Evolutionary conservation across 2,113 vertebrate species (phyloP).

Genomic region (Mormyrus iriodes): DNA sequence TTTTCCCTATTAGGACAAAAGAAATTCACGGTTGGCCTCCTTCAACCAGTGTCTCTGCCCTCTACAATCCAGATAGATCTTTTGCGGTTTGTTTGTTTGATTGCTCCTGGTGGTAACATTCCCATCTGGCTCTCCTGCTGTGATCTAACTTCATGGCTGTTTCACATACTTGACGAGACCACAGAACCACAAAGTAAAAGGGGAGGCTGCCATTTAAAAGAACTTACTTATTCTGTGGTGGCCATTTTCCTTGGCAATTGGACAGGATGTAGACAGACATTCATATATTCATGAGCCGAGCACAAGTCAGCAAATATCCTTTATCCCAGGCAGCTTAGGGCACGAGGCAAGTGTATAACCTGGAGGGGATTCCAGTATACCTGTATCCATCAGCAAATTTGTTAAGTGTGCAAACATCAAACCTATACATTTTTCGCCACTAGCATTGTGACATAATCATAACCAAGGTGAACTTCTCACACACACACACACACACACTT

Average conservation of each 20-base stretch:
- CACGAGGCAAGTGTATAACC: not conserved
- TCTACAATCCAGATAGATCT: not conserved
- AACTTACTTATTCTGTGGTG: not conserved
- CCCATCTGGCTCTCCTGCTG: constrained; percentile 4
- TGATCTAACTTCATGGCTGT: not conserved
- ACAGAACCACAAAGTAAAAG: not conserved
- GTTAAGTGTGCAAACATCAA: not conserved
- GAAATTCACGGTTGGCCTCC: not conserved
- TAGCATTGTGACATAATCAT: not conserved
- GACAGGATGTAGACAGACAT: not conserved
- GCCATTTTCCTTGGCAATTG: not conserved
- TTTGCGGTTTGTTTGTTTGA: not conserved
- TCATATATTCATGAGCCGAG: not conserved
- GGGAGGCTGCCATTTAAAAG: not conserved
- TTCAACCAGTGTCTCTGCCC: not conserved
- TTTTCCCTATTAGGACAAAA: not conserved
- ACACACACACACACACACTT: not conserved
- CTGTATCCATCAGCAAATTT: not conserved
- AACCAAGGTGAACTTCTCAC: not conserved
- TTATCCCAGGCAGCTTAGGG: not conserved
- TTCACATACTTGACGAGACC: constrained; percentile 1
- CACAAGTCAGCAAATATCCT: not conserved
- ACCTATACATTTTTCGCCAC: not conserved
- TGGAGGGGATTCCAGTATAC: not conserved
- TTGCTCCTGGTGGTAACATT: not conserved